Evolutionary conservation across 2,888 invertebrate species (phyloP).

Genomic region (Cheilosia variabilis): DNA sequence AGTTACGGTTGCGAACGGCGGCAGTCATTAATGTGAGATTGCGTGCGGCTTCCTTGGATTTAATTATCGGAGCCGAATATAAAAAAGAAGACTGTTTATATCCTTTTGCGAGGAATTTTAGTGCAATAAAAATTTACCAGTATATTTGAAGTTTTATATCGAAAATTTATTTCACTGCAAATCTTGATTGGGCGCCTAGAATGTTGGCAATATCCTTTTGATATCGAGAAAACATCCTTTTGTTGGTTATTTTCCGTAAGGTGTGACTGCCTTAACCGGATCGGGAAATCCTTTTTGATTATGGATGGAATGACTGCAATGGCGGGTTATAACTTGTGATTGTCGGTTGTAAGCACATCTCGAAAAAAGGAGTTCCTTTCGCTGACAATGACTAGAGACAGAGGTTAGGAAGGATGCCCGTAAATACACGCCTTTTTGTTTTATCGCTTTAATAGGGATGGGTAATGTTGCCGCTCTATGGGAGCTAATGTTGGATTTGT

Average conservation of each 20-base stretch:
- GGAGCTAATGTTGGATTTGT: conserved; percentile 21
- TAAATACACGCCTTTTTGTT: conserved; percentile 35
- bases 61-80: conserved; percentile 55
- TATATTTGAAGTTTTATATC: not conserved
- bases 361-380: not conserved
- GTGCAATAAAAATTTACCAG: not conserved
- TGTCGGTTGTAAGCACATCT: conserved; percentile 2
- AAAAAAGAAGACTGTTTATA: conserved; percentile 20
- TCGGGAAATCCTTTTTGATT: conserved; percentile 6
- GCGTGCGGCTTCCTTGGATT: conserved; percentile 40
- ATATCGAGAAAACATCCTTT: not conserved
- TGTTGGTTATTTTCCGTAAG: not conserved
- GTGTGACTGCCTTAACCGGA: not conserved
- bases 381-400: not conserved
- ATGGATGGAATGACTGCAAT: not conserved
- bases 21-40: conserved; percentile 52
- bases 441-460: conserved; percentile 20
- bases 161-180: not conserved
- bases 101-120: conserved; percentile 12
- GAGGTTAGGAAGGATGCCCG: not conserved
- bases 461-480: conserved; percentile 13
- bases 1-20: conserved; percentile 21
- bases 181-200: not conserved
- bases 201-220: no score
- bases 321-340: conserved; percentile 17